Conservation (phyloP, 2,797 vertebrate species). For the Myotis pilosus region DNA sequence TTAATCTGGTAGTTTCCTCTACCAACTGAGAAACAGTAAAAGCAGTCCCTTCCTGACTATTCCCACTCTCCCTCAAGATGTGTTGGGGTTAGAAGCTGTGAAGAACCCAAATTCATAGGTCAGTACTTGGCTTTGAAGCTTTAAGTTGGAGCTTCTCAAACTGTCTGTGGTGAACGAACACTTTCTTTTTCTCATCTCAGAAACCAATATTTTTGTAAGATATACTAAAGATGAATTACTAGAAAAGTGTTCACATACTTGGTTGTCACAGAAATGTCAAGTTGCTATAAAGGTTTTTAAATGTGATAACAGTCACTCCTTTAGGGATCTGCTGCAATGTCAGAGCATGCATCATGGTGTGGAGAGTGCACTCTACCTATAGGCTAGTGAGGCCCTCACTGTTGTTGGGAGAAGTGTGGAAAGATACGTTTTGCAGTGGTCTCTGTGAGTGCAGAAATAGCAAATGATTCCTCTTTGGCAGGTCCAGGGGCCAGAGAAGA, state of each 20-base stretch:
- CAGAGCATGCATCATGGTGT: neutral
- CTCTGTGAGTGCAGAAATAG: neutral
- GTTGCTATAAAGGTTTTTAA: neutral
- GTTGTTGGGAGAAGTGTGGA: neutral
- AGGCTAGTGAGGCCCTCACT: rapidly evolving
- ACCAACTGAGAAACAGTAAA: neutral
- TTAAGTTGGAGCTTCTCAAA: neutral
- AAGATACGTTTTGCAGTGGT: neutral
- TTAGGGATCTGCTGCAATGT: neutral
- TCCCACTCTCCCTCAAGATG: neutral
- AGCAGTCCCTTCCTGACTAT: neutral
- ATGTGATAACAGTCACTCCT: neutral
- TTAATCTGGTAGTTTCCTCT: neutral
- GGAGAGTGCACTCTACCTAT: rapidly evolving
- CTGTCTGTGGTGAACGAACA: neutral
- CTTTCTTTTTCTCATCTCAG: neutral
- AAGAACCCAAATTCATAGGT: neutral
- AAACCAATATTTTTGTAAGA: neutral
- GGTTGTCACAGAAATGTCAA: slow-evolving; percentile 9
- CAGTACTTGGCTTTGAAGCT: neutral
- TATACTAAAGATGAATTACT: neutral
- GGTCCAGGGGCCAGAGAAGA: neutral
- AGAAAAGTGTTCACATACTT: neutral
- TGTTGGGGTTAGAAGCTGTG: neutral
- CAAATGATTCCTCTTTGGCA: neutral